Conservation (phyloP, 2,888 invertebrate genomes). For the Drosophila meridiana region DNA sequence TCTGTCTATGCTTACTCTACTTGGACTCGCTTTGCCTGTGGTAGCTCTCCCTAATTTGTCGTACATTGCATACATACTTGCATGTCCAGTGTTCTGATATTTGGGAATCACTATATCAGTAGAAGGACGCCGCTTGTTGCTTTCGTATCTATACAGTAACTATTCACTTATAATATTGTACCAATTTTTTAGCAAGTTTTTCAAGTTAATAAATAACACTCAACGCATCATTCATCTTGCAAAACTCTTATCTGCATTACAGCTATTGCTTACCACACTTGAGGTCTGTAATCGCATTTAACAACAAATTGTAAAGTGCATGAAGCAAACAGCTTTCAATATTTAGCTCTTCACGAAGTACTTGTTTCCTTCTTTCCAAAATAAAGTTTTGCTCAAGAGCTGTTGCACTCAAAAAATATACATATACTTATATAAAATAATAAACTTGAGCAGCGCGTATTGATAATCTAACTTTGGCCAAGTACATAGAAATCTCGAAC, state of each 20-base stretch:
- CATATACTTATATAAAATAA: background rate
- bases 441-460: conserved; percentile 1
- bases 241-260: background rate
- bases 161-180: no score
- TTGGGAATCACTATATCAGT: background rate
- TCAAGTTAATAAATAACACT: background rate
- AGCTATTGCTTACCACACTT: background rate
- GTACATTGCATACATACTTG: no score
- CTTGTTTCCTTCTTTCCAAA: background rate
- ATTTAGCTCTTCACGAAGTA: background rate
- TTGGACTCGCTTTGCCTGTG: no score
- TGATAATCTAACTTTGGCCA: conserved; percentile 17
- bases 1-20: no score
- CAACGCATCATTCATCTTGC: background rate
- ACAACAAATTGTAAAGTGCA: conserved; percentile 3
- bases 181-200: background rate
- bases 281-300: background rate
- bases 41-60: no score
- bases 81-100: no score
- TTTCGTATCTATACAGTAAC: background rate
- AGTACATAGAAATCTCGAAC: conserved; percentile 15
- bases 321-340: conserved; percentile 3
- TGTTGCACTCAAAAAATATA: background rate
- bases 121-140: background rate
- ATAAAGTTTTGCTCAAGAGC: conserved; percentile 17